A percentile compares a stretch with the other conserved stretches of the same genome.
These are phyloP conservation scores for Gambusia affinis DNA, from an alignment of 2,113 vertebrate species.

Conservation along the genomic window DNA sequence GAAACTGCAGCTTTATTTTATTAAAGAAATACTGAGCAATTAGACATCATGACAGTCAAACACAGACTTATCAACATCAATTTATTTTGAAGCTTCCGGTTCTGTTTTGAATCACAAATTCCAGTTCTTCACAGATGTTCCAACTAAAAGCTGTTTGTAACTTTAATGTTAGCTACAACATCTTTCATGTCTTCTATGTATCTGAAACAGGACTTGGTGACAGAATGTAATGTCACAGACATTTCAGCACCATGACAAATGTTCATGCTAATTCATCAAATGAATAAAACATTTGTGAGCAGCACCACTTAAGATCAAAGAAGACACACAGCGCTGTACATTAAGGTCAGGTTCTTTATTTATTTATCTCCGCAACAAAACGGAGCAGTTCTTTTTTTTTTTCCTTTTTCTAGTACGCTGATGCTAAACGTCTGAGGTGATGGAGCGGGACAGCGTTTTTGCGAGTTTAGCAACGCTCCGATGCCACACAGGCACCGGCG, in stretches of 20 bases:
- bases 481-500: not conserved
- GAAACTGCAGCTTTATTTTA: not conserved
- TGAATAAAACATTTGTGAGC: not conserved
- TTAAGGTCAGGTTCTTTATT: not conserved
- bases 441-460: slow-evolving; percentile 6
- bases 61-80: not conserved
- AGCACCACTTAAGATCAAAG: not conserved
- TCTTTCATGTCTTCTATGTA: not conserved
- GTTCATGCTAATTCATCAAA: not conserved
- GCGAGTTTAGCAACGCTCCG: slow-evolving; percentile 5
- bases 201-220: not conserved
- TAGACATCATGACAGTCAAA: not conserved
- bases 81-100: not conserved
- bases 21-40: slow-evolving; percentile 8
- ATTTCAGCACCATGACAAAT: not conserved
- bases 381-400: not conserved
- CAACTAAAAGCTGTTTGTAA: not conserved
- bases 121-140: not conserved
- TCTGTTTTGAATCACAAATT: not conserved
- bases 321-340: not conserved
- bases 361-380: not conserved
- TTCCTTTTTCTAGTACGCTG: not conserved
- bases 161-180: not conserved
- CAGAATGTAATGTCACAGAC: not conserved
- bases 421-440: not conserved